phyloP scores from a whole-genome alignment of 2,113 vertebrate species.

The Austrofundulus limnaeus region DNA sequence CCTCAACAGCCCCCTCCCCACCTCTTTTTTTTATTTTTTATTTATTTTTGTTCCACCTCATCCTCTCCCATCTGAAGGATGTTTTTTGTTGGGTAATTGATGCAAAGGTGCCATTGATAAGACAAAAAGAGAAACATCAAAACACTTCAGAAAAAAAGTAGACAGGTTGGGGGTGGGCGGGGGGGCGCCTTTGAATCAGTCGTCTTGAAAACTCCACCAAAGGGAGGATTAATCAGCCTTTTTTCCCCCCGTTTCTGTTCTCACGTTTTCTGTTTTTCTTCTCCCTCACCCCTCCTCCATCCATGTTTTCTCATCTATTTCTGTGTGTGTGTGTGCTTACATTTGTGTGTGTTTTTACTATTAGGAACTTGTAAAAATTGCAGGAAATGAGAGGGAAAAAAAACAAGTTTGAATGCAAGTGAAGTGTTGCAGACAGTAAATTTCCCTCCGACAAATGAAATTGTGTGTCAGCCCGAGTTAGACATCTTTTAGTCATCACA shows the following conservation, averaged over 20 bases:
- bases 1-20: conserved; percentile 34
- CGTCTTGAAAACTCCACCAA: conserved; percentile 59
- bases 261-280: conserved; percentile 72
- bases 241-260: conserved; percentile 68
- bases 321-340: conserved; percentile 10
- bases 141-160: conserved; percentile 58
- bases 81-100: conserved; percentile 77
- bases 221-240: conserved; percentile 77
- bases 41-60: conserved; percentile 36
- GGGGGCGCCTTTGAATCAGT: conserved; percentile 51
- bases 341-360: not conserved
- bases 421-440: conserved; percentile 9
- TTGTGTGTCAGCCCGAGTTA: conserved; percentile 12
- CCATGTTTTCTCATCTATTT: conserved; percentile 36
- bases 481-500: conserved; percentile 49
- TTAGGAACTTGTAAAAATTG: conserved; percentile 28
- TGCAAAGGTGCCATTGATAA: conserved; percentile 78
- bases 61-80: conserved; percentile 62
- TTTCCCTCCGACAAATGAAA: conserved; percentile 27
- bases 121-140: conserved; percentile 75
- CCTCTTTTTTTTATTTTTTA: conserved; percentile 18
- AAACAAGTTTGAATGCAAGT: conserved; percentile 33
- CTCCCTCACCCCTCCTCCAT: conserved; percentile 55
- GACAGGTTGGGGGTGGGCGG: conserved; percentile 40
- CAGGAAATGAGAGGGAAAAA: conserved; percentile 28